Evolutionary conservation across 2,113 vertebrate species (phyloP).

Genomic region (Zosterops japonicus): DNA sequence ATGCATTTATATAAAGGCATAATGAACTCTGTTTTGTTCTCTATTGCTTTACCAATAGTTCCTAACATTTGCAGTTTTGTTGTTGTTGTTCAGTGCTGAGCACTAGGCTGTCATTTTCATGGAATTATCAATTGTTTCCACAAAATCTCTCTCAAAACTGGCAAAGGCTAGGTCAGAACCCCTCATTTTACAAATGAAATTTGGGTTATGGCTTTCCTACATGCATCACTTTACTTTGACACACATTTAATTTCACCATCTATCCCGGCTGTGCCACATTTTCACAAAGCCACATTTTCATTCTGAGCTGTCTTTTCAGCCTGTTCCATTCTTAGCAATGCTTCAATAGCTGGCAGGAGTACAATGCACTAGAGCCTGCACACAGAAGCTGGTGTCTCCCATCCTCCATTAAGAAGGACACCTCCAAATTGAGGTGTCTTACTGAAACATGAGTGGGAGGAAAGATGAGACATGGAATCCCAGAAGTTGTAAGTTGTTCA

Average conservation of each 20-base stretch:
- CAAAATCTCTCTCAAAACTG: neutral
- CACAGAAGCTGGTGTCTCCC: neutral
- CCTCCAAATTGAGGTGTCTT: neutral
- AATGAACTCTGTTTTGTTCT: conserved; percentile 32
- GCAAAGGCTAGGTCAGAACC: neutral
- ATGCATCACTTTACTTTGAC: neutral
- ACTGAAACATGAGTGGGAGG: neutral
- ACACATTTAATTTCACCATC: neutral
- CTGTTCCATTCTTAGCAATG: neutral
- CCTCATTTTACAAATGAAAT: conserved; percentile 1
- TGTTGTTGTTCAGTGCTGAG: neutral
- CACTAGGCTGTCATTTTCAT: neutral
- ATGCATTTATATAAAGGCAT: conserved; percentile 59
- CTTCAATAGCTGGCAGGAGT: neutral
- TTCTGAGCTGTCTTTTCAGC: neutral
- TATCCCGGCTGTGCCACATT: neutral
- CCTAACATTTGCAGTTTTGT: neutral
- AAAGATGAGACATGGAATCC: neutral
- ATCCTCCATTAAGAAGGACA: neutral
- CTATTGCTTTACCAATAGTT: conserved; percentile 29
- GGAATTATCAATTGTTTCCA: neutral
- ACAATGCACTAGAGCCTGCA: neutral
- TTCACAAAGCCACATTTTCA: neutral
- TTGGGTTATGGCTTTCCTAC: neutral
- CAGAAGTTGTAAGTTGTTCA: neutral